Percentiles rank a stretch among this genome's conserved stretches.
Evolutionary conservation across 2,888 invertebrate species (phyloP).

Genomic region (Trimorus sp.): DNA sequence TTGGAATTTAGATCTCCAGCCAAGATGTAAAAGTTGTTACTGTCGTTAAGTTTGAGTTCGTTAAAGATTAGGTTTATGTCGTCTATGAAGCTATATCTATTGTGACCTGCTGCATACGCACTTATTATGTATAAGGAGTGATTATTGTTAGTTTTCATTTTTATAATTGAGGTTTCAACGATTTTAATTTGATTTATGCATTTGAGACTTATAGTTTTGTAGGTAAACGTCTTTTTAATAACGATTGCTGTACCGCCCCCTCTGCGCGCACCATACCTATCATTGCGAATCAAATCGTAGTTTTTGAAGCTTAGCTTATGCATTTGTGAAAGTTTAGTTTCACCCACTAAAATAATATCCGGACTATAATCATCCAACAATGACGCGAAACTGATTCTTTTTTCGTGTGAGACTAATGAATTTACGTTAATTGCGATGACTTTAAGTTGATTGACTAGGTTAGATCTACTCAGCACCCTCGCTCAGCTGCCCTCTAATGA

Average conservation of each 20-base stretch:
- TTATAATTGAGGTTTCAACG: background rate
- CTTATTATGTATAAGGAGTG: background rate
- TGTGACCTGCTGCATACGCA: background rate
- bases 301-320: slow-evolving; percentile 14
- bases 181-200: slow-evolving; percentile 2
- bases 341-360: background rate
- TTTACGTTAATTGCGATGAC: slow-evolving; percentile 16
- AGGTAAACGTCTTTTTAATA: slow-evolving; percentile 1
- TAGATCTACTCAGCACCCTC: background rate
- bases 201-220: background rate
- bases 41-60: slow-evolving; percentile 15
- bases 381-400: background rate
- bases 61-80: slow-evolving; percentile 13
- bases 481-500: background rate
- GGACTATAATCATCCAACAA: slow-evolving; percentile 6
- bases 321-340: background rate
- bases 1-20: slow-evolving; percentile 10
- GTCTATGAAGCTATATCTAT: background rate
- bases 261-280: background rate
- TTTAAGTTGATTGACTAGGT: background rate
- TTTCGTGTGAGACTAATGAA: slow-evolving; percentile 12
- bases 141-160: slow-evolving; percentile 9
- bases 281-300: background rate
- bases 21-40: slow-evolving; percentile 13
- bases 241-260: slow-evolving; percentile 4